Percentiles rank a stretch among this genome's conserved stretches.
Evolutionary conservation across 1,140 invertebrate species (phyloP).

Genomic region (Drosophila teissieri): DNA sequence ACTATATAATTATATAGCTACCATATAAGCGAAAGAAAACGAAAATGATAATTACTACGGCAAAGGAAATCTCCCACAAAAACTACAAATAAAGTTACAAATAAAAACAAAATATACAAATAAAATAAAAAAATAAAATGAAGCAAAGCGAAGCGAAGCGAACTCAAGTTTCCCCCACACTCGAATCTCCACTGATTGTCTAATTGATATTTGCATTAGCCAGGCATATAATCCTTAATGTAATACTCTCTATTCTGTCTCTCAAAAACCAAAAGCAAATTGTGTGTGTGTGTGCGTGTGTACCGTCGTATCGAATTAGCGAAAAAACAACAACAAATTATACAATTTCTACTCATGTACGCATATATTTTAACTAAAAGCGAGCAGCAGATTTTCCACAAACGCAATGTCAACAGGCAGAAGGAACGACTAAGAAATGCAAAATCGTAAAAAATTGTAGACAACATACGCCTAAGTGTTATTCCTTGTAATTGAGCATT

Average conservation of each 20-base stretch:
- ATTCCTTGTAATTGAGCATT: constrained; percentile 82
- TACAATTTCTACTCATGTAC: constrained; percentile 15
- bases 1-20: constrained; percentile 39
- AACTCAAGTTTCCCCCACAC: constrained; percentile 4
- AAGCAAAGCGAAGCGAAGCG: no score
- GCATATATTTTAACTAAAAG: constrained; percentile 59
- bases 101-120: background rate
- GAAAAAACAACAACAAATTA: constrained; percentile 23
- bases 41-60: constrained; percentile 39
- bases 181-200: constrained; percentile 36
- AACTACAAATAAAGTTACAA: background rate
- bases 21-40: constrained; percentile 15
- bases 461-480: constrained; percentile 78
- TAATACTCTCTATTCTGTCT: constrained; percentile 42
- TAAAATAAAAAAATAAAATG: no score
- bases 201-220: constrained; percentile 40
- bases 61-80: constrained; percentile 26
- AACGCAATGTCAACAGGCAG: background rate
- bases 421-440: constrained; percentile 7
- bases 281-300: constrained; percentile 12
- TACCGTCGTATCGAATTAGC: constrained; percentile 26
- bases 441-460: constrained; percentile 45
- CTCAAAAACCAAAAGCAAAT: constrained; percentile 11
- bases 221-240: constrained; percentile 36
- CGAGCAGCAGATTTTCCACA: background rate